phyloP scores from a whole-genome alignment of 2,888 invertebrate species.

The Oxystoma pomonae region DNA sequence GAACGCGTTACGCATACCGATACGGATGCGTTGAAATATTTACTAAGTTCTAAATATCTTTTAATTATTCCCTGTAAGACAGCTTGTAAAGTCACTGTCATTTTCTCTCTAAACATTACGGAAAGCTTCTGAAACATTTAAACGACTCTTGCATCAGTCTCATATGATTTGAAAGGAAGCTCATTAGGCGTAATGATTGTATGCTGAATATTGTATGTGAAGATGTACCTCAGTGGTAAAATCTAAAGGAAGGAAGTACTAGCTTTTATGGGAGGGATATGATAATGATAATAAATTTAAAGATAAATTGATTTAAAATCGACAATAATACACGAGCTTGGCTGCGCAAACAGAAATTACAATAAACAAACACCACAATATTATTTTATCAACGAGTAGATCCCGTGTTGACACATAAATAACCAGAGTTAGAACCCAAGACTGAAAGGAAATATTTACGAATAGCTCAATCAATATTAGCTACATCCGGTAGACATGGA shows the following conservation, averaged over 20 bases:
- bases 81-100: too few relatives aligned
- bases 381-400: neutral
- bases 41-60: too few relatives aligned
- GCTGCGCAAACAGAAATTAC: neutral
- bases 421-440: neutral
- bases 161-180: constrained; percentile 43
- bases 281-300: too few relatives aligned
- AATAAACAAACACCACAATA: neutral
- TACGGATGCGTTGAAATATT: too few relatives aligned
- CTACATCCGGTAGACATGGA: neutral
- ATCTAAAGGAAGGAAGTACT: too few relatives aligned
- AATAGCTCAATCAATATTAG: neutral
- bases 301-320: too few relatives aligned
- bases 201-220: constrained; percentile 31
- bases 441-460: neutral
- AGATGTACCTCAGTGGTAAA: too few relatives aligned
- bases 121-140: constrained; percentile 31
- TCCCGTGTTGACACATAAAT: neutral
- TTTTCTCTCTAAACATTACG: too few relatives aligned
- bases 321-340: too few relatives aligned
- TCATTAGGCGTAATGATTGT: constrained; percentile 41
- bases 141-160: constrained; percentile 36
- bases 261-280: too few relatives aligned
- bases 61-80: too few relatives aligned
- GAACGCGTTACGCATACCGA: too few relatives aligned